Conservation (phyloP, 37 sponge, comb jelly and placozoan species). For the Corticium candelabrum region DNA sequence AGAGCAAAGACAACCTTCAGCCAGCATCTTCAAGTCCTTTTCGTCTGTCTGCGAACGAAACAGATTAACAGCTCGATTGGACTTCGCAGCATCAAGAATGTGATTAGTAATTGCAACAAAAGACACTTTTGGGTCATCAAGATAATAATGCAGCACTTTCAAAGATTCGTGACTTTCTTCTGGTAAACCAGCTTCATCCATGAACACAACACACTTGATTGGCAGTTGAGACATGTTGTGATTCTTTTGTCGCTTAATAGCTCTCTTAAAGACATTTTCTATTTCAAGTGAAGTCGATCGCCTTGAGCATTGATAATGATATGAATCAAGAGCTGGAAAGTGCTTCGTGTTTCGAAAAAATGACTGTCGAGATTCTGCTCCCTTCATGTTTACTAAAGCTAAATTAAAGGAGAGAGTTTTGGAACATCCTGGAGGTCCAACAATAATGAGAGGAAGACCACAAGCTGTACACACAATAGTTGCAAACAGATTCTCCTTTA, state of each 20-base stretch:
- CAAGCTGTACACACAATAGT: slow-evolving; percentile 67
- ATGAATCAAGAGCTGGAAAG: slow-evolving; percentile 69
- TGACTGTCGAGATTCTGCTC: slow-evolving; percentile 42
- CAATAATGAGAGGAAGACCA: slow-evolving; percentile 76
- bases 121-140: slow-evolving; percentile 11
- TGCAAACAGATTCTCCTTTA: slow-evolving; percentile 88
- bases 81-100: slow-evolving; percentile 25
- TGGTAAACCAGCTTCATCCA: slow-evolving; percentile 51
- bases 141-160: slow-evolving; percentile 25
- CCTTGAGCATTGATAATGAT: slow-evolving; percentile 85
- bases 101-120: slow-evolving; percentile 34
- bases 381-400: slow-evolving; percentile 67
- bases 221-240: background rate
- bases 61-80: slow-evolving; percentile 21
- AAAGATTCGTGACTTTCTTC: slow-evolving; percentile 28
- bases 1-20: background rate
- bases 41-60: background rate
- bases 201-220: slow-evolving; percentile 23
- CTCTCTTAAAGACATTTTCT: slow-evolving; percentile 69
- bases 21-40: background rate
- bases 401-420: slow-evolving; percentile 90
- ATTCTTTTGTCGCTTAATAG: slow-evolving; percentile 56
- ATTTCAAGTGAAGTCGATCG: slow-evolving; percentile 78
- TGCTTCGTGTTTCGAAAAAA: slow-evolving; percentile 35
- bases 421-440: slow-evolving; percentile 82